Base-by-base conservation (phyloP, 2,888 invertebrate species). In the Macrostomum cliftonense region DNA sequence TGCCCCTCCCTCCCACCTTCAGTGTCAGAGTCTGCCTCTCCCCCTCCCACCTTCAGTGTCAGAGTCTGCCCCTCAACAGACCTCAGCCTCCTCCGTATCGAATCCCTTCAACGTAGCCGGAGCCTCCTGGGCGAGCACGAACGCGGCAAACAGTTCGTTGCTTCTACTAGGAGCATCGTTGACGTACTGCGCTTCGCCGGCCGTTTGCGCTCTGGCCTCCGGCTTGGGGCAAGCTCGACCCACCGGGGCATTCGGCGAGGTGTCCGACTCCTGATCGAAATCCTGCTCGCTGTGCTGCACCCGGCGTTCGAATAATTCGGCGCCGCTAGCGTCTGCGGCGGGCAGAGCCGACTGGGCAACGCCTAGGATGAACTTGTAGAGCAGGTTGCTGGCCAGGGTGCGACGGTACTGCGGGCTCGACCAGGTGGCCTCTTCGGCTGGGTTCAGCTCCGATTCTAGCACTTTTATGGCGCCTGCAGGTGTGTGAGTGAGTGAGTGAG, bases 331-430 rank as follows among this genome's bases (percentile, higher is more conserved):
- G 28, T 28, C 28, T 9, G 28, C 28, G 28, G 28, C 28, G 4
- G 28, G 28, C 28, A 28, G 28, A 9, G 28, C 28, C 5, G 28
- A 4, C 5, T 4, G 9, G 28, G 28, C 28, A 9, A 28, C 28
- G 28, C 28, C 45, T 5, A 49, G 37, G 12, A 49, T 21, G 37
- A 49, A 80, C 75, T 83, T 84, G 63, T 83, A 85, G 60, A 84
- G 78, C 16, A 85, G 68, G 9, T 79, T 76, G 49, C 79, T 72
- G 0, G 83, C 80, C 9, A 85, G 68, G 11, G 73, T 72, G 59
- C 77, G 78, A 17, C 82, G 74, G 58, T 79, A 82, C 42, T 71
- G 71, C 0, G 79, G 77, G 0, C 77, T 74, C 0, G 79, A 77
- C 59, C 82, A 81, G 0, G 80, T 79, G 1, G 77, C 72, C n/a